phyloP scores from a whole-genome alignment of 1,140 invertebrate genomes.

The Diabrotica virgifera region DNA sequence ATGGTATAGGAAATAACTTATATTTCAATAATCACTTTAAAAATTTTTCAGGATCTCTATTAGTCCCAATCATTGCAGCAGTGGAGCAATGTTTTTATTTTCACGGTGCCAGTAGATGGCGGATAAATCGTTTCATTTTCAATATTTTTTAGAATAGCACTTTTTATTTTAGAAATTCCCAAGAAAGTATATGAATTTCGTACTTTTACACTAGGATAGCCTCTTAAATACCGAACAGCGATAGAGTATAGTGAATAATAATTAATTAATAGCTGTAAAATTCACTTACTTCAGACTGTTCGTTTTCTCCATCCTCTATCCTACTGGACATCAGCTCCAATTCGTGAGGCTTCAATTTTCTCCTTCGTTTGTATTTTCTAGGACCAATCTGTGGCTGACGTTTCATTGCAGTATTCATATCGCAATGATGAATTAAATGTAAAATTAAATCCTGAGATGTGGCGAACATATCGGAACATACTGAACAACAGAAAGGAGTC shows the following conservation, averaged over 20 bases:
- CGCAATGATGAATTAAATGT: constrained; percentile 78
- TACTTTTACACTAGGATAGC: too few relatives aligned
- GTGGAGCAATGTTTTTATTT: too few relatives aligned
- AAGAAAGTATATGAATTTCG: too few relatives aligned
- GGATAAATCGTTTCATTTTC: too few relatives aligned
- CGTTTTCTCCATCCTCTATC: constrained; percentile 20
- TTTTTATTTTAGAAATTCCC: too few relatives aligned
- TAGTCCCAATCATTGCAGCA: too few relatives aligned
- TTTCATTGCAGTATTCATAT: constrained; percentile 75
- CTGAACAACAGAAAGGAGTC: constrained; percentile 68
- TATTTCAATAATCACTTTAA: too few relatives aligned
- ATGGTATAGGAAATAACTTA: too few relatives aligned
- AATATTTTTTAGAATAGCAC: too few relatives aligned
- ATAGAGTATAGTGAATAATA: too few relatives aligned
- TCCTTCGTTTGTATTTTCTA: constrained; percentile 73
- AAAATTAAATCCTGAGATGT: constrained; percentile 72
- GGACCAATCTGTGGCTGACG: constrained; percentile 73
- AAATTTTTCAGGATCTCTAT: too few relatives aligned
- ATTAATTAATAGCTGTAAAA: background rate
- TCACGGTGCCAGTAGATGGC: too few relatives aligned
- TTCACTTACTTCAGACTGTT: constrained; percentile 21
- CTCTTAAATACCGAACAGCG: background rate
- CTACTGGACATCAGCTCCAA: constrained; percentile 47
- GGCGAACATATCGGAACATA: constrained; percentile 65
- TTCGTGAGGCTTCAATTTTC: constrained; percentile 68